Base-by-base conservation (phyloP, 2,888 invertebrate genomes). In the Hermaeophaga mercurialis region DNA sequence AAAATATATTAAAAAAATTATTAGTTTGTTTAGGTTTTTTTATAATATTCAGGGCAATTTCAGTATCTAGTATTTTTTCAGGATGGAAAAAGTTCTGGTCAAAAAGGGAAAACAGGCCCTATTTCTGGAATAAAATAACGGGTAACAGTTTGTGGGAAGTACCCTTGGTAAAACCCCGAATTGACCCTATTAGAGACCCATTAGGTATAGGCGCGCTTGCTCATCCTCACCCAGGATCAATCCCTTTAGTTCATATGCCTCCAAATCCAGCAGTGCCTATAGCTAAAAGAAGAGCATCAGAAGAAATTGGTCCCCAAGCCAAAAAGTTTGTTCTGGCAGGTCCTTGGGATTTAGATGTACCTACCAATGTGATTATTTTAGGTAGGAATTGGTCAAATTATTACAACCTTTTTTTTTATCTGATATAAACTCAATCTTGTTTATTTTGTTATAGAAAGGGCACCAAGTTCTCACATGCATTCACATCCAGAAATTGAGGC, bases 81-180 rank as follows among this genome's bases (percentile, higher is more conserved):
- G 58, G 58, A 3, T 97, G 97, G 97, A 86, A 95, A 59, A 94
- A 93, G 71, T 96, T 92, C 77, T 97, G 96, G 96, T 96, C 96
- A 14, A 93, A 94, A 73, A 81, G 96, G 50, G 96, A 97, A 78
- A 94, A 91, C 74, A 82, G 96, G 19, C 94, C 94, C 1, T 97
- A 97, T 77, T 97, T 91, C 79, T 97, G 96, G 92, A 97, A 97
- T 76, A 95, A 95, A 80, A 79, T 91, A 17, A 94, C 94, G 0
- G 94, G 95, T 49, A 94, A 96, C 79, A 96, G 96, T n/a, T 81
- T 96, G 67, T 97, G 97, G 97, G 96, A 97, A 76, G 86, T 94
- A 84, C 96, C 96, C 9, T 84, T 87, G n/a, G 78, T 86, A 7
- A 88, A 88, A 73, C 84, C 86, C 57, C 90, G 89, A 67, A 94